These are phyloP conservation scores for Tetramorium alpestre DNA, from an alignment of 1,140 invertebrate genomes.

Conservation along the genomic window DNA sequence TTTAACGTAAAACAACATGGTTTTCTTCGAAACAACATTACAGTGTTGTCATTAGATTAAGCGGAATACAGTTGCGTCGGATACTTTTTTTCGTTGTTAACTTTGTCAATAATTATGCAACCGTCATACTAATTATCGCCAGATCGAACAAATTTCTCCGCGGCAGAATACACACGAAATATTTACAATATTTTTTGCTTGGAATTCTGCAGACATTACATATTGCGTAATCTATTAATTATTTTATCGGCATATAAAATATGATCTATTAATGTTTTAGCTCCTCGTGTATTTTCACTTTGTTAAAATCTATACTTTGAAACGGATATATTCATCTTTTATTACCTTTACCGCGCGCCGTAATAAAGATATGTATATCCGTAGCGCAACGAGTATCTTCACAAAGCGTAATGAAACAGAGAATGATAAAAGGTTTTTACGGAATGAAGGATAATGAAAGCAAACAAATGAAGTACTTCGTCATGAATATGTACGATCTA, in stretches of 20 bases:
- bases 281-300: neutral
- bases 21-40: conserved; percentile 34
- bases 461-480: conserved; percentile 45
- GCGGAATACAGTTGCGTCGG: neutral
- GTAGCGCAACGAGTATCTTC: neutral
- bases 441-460: conserved; percentile 46
- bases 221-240: neutral
- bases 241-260: neutral
- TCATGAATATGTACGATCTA: conserved; percentile 52
- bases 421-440: conserved; percentile 1
- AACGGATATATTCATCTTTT: neutral
- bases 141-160: neutral
- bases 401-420: neutral
- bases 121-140: neutral
- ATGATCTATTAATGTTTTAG: conserved; percentile 8
- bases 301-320: neutral
- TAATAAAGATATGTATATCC: conserved; percentile 6
- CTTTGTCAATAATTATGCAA: neutral
- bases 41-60: conserved; percentile 2
- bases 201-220: neutral
- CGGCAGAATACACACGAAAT: neutral
- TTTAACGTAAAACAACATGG: conserved; percentile 52
- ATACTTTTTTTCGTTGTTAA: conserved; percentile 31
- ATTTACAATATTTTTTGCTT: neutral
- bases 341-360: neutral